Evolutionary conservation across 1,140 invertebrate genomes (phyloP), one percentile per base, ranked within the genome.

Genomic region (Scaptomyza pallida): DNA sequence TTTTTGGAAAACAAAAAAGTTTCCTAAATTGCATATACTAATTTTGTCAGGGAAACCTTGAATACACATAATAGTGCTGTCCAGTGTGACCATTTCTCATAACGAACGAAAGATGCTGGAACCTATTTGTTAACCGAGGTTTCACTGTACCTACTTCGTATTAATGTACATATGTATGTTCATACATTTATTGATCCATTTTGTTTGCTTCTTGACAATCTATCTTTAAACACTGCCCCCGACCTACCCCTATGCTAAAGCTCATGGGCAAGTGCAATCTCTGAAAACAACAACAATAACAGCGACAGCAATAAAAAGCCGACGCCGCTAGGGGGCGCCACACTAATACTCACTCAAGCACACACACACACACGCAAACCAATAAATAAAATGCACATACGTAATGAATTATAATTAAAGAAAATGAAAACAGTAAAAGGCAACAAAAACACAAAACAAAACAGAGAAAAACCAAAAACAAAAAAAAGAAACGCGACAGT

Each of bases 371-470:
- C 17, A 26, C 50, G 45, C 16, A 71, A 50, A 26, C 21, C 55
- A 77, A 75, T 35, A 74, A 63, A 78, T 80, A 73, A 72, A 81
- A 75, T 75, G 75, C 59, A 56, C 75, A 83, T 78, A 88, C 78
- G 83, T 88, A 88, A 88, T 89, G 72, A 75, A 88, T 83, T 78
- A 83, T 89, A 89, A 89, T 89, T 83, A 82, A 89, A 82, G 72
- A 77, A 78, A 78, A 78, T 47, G 44, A 44, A 73, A 73, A 81
- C 56, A 60, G 16, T 8, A 41, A 44, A 61, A 57, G n/a, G 16
- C n/a, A 48, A 51, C 1, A 48, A 33, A 37, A 9, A 37, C 4
- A 37, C 33, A 35, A 35, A 35, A 35, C 33, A 50, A 62, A 23
- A 26, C 13, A n/a, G 35, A 54, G 51, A 40, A 41, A 13, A 30